These are phyloP conservation scores for Spea hammondii DNA, from an alignment of 2,797 vertebrate species.

Conservation along the genomic window DNA sequence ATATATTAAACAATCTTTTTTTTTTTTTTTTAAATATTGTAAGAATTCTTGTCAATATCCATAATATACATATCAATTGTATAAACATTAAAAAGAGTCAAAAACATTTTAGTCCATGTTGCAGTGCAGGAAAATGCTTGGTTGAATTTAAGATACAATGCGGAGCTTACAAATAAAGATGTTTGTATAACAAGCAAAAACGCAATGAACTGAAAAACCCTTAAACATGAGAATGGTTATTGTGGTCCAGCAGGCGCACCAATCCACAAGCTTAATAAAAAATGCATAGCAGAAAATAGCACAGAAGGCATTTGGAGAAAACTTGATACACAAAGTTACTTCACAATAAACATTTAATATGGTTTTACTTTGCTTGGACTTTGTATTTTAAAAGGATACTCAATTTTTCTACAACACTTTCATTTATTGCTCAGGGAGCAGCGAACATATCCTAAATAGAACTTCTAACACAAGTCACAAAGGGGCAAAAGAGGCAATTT, in stretches of 20 bases:
- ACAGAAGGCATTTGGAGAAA: conserved; percentile 33
- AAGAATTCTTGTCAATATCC: conserved; percentile 8
- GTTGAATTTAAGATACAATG: conserved; percentile 27
- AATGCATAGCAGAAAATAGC: conserved; percentile 35
- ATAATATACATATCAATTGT: conserved; percentile 8
- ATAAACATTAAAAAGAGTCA: conserved; percentile 22
- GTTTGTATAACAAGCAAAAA: conserved; percentile 27
- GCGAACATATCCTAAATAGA: conserved; percentile 20
- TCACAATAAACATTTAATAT: conserved; percentile 33
- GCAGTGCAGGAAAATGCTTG: conserved; percentile 1
- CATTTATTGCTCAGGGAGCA: conserved; percentile 26
- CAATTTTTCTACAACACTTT: conserved; percentile 22
- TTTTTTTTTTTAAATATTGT: too few species aligned
- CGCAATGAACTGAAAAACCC: conserved; percentile 32
- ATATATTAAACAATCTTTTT: too few species aligned
- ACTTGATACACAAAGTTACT: conserved; percentile 35
- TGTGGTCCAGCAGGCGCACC: conserved; percentile 28
- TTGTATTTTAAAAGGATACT: conserved; percentile 23
- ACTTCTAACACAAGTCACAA: conserved; percentile 12
- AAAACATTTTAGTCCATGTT: neutral
- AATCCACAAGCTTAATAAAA: conserved; percentile 38
- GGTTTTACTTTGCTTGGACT: conserved; percentile 21
- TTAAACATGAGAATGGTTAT: conserved; percentile 21
- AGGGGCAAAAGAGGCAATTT: neutral
- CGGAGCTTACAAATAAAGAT: conserved; percentile 30